phyloP scores from a whole-genome alignment of 2,797 vertebrate genomes.

The Loriculus beryllinus region DNA sequence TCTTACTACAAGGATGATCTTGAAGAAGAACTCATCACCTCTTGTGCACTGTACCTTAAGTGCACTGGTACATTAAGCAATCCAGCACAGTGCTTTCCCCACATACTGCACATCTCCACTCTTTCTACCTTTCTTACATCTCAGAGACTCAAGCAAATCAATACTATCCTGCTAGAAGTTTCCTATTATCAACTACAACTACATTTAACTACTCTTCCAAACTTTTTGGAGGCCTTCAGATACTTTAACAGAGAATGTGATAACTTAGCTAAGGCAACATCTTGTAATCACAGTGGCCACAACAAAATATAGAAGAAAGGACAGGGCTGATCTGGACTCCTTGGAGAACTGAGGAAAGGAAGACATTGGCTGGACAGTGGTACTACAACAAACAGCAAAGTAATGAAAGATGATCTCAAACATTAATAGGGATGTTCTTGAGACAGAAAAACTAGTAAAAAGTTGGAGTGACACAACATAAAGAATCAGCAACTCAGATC shows the following conservation, averaged over 20 bases:
- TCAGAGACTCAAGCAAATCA: background rate
- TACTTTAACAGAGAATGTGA: background rate
- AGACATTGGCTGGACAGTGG: background rate
- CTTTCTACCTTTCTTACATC: background rate
- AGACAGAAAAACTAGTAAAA: background rate
- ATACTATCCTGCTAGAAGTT: background rate
- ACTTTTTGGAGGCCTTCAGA: background rate
- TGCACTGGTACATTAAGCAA: rapidly evolving
- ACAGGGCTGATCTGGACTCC: background rate
- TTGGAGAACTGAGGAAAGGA: background rate
- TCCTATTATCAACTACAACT: background rate
- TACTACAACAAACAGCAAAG: background rate
- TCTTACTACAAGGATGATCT: background rate
- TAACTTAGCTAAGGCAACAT: background rate
- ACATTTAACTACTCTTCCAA: background rate
- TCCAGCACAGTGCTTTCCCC: background rate
- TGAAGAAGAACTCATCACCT: background rate
- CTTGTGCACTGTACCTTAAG: background rate
- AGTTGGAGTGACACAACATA: background rate
- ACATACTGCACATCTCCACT: background rate
- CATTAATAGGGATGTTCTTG: background rate
- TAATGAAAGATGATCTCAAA: background rate
- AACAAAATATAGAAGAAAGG: background rate
- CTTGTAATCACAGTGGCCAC: background rate
- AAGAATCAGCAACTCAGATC: background rate